A percentile compares a stretch with the other conserved stretches of the same genome.
Conservation (phyloP, 2,797 vertebrate genomes). For the Uromys caudimaculatus region DNA sequence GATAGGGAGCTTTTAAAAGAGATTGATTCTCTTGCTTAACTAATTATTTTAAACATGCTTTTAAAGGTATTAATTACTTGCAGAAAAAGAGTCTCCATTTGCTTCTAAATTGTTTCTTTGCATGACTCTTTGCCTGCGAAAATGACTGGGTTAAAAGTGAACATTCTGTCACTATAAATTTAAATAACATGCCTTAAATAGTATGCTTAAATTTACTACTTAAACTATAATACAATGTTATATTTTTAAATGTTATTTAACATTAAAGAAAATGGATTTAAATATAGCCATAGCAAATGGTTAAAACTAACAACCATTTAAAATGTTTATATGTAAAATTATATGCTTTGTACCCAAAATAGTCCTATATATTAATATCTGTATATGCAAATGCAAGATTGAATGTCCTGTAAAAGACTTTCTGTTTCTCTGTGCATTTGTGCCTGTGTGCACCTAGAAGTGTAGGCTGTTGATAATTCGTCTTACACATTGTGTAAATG, state of each 20-base stretch:
- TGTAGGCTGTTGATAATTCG: not conserved
- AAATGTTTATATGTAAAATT: slow-evolving; percentile 39
- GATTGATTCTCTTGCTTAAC: slow-evolving; percentile 80
- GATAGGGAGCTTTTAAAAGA: slow-evolving; percentile 81
- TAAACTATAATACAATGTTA: not conserved
- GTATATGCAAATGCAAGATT: not conserved
- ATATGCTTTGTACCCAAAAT: slow-evolving; percentile 45
- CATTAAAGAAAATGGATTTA: slow-evolving; percentile 35
- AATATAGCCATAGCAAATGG: not conserved
- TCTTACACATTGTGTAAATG: not conserved
- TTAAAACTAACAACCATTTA: slow-evolving; percentile 13
- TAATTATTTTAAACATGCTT: slow-evolving; percentile 82
- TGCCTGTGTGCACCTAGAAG: not conserved
- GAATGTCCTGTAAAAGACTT: not conserved
- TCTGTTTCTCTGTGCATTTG: not conserved
- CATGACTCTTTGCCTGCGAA: slow-evolving; percentile 74
- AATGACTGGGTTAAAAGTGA: slow-evolving; percentile 69
- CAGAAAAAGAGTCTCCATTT: slow-evolving; percentile 75
- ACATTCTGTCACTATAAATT: slow-evolving; percentile 61
- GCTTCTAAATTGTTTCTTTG: slow-evolving; percentile 78
- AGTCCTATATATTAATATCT: not conserved
- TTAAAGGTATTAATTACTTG: slow-evolving; percentile 82
- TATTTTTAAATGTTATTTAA: slow-evolving; percentile 45
- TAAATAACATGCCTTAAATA: slow-evolving; percentile 62
- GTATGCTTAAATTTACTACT: slow-evolving; percentile 28